Percentiles rank a stretch among this genome's conserved stretches.
These are phyloP conservation scores for Ianthella basta DNA, from an alignment of 37 sponge, comb jelly and placozoan species.

Conservation along the genomic window DNA sequence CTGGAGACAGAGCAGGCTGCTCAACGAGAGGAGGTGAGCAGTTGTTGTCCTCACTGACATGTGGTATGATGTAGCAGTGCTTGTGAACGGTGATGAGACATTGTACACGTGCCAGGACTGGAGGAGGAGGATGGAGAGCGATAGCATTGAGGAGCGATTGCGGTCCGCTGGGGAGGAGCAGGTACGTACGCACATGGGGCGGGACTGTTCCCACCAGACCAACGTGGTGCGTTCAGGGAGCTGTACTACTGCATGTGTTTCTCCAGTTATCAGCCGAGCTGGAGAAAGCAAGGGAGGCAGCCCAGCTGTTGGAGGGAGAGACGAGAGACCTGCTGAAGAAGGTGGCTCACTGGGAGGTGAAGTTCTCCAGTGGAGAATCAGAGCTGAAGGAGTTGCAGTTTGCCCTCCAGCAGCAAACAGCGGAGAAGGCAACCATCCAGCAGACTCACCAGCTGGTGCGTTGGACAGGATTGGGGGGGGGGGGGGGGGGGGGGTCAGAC, in stretches of 20 bases:
- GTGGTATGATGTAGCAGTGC: neutral
- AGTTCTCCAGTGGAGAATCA: neutral
- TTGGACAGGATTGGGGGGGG: too few relatives aligned
- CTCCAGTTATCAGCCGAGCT: too few relatives aligned
- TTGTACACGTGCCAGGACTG: too few relatives aligned
- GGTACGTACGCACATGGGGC: neutral
- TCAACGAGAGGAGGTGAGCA: too few relatives aligned
- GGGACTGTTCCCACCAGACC: neutral
- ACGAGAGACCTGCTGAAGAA: neutral
- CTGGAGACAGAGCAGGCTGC: too few relatives aligned
- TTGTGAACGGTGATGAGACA: too few relatives aligned
- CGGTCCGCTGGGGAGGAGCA: neutral
- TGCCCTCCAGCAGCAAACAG: neutral
- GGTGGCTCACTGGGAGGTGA: neutral
- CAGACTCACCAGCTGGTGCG: conserved; percentile 3
- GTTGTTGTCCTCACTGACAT: too few relatives aligned
- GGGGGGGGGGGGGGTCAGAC: too few relatives aligned
- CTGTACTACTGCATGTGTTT: too few relatives aligned
- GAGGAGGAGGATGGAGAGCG: too few relatives aligned
- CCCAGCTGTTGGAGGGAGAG: neutral
- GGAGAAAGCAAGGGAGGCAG: neutral
- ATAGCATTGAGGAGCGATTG: too few relatives aligned
- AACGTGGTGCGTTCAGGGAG: neutral
- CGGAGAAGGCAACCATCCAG: neutral
- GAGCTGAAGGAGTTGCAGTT: neutral